Percentiles rank a stretch among this genome's conserved stretches.
Conservation (phyloP, 2,797 vertebrate genomes). For the Sparus aurata region DNA sequence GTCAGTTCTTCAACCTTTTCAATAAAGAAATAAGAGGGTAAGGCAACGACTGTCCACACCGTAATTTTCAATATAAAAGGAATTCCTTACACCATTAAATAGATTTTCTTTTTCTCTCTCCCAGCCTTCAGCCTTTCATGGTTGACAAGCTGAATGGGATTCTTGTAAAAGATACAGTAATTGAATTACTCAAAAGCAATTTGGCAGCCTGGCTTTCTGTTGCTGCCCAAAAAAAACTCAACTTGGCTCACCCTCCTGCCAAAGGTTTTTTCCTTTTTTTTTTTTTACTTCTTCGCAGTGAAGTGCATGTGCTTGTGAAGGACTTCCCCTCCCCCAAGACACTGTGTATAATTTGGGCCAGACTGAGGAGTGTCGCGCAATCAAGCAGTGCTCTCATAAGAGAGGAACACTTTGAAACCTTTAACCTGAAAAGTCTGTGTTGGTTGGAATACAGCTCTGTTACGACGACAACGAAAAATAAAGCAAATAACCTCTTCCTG, state of each 20-base stretch:
- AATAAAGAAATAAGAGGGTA: slow-evolving; percentile 22
- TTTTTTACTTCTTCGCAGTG: not conserved
- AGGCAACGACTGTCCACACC: not conserved
- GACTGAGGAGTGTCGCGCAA: slow-evolving; percentile 50
- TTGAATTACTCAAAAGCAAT: slow-evolving; percentile 70
- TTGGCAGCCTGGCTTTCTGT: slow-evolving; percentile 54
- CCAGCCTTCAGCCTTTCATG: slow-evolving; percentile 29
- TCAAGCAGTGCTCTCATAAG: slow-evolving; percentile 35
- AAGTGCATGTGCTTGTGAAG: slow-evolving; percentile 47
- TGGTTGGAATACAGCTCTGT: slow-evolving; percentile 17
- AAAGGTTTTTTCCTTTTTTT: slow-evolving; percentile 21
- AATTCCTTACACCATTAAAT: slow-evolving; percentile 28
- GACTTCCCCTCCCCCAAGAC: slow-evolving; percentile 49
- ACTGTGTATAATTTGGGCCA: slow-evolving; percentile 44
- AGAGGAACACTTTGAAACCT: slow-evolving; percentile 24
- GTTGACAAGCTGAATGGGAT: slow-evolving; percentile 53
- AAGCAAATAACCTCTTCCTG: not conserved
- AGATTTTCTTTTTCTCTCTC: slow-evolving; percentile 14
- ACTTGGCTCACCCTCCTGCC: slow-evolving; percentile 42
- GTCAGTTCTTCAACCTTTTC: slow-evolving; percentile 5
- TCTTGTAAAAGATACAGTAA: slow-evolving; percentile 69
- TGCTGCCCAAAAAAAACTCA: slow-evolving; percentile 45
- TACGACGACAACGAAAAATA: not conserved
- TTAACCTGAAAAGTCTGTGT: slow-evolving; percentile 22
- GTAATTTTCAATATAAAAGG: slow-evolving; percentile 34